Percentiles rank a stretch among this genome's conserved stretches.
phyloP scores from a whole-genome alignment of 2,113 vertebrate genomes.

The Chaenogobius annularis region DNA sequence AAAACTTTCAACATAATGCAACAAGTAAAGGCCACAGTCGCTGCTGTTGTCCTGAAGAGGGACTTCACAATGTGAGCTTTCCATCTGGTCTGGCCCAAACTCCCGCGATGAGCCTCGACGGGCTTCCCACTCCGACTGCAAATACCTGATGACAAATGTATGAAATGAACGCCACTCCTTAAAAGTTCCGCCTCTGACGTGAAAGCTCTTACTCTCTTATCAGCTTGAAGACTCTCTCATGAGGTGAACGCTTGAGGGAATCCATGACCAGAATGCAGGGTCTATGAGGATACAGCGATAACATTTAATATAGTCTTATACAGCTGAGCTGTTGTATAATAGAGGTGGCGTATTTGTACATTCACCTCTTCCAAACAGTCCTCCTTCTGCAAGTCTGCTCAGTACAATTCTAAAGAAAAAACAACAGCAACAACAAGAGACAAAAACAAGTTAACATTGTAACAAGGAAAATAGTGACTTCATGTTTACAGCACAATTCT shows the following conservation, averaged over 20 bases:
- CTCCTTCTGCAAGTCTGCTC: slow-evolving; percentile 61
- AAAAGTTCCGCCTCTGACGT: neutral
- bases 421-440: neutral
- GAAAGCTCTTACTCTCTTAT: slow-evolving; percentile 87
- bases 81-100: slow-evolving; percentile 84
- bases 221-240: slow-evolving; percentile 88
- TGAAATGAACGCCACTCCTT: neutral
- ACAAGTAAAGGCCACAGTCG: slow-evolving; percentile 93
- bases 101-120: slow-evolving; percentile 81
- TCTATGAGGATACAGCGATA: slow-evolving; percentile 66
- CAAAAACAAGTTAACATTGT: neutral
- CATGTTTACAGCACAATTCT: slow-evolving; percentile 20
- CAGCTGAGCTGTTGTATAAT: neutral
- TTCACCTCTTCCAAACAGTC: slow-evolving; percentile 72
- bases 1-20: slow-evolving; percentile 96
- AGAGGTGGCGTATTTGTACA: neutral
- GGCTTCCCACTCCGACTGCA: slow-evolving; percentile 91
- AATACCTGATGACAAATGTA: slow-evolving; percentile 80
- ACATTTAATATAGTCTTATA: neutral
- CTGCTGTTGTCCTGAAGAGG: slow-evolving; percentile 96
- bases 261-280: slow-evolving; percentile 95
- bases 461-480: neutral
- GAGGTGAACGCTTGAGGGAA: slow-evolving; percentile 88
- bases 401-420: slow-evolving; percentile 70
- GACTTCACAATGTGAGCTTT: slow-evolving; percentile 85